Base-by-base conservation (phyloP, 1,140 invertebrate genomes). In the Thalassaphorura encarpata region DNA sequence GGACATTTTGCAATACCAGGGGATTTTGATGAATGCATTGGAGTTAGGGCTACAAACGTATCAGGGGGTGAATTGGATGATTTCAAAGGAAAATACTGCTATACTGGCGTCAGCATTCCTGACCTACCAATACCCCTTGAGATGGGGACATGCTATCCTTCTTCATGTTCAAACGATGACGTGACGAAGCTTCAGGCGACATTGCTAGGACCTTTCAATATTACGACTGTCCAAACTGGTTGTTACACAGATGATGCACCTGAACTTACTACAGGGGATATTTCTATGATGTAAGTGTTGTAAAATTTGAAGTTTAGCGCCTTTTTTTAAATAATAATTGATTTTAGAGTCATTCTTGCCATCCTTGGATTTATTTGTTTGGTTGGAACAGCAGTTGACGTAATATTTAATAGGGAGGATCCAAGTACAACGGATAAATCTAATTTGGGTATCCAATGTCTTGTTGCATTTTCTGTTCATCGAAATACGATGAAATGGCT, bases 211-310 rank as follows among this genome's bases (percentile, higher is more conserved):
- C 21, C 21, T 6, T 8, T 8, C 5, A 50, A 8, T 33, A 43
- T 43, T 11, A 21, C 41, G 13, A 13, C 41, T 6, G 19, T 11
- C 21, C 41, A 13, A n/a, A 4, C n/a, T 3, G 4, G 28, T 26
- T 56, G 55, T 26, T 23, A 23, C 43, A 40, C 19, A 2, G 40
- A 29, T n/a, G 27, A 42, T 3, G 43, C 45, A 41, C 55, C 55
- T 26, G 24, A 26, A 24, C 45, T 57, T 15, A 49, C 51, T 46
- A 41, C 49, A 19, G 55, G 27, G 1, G 55, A 52, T 18, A 51
- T 51, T 45, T 27, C 36, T 19, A 40, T 57, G 8, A 57, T 57
- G 54, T 56, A 49, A 18, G 48, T 18, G 23, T 21, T 21, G 4
- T 3, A 39, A n/a, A 5, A n/a, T 11, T 5, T 5, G n/a, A 50